phyloP scores from a whole-genome alignment of 1,140 invertebrate species.

The Lucilia sericata region DNA sequence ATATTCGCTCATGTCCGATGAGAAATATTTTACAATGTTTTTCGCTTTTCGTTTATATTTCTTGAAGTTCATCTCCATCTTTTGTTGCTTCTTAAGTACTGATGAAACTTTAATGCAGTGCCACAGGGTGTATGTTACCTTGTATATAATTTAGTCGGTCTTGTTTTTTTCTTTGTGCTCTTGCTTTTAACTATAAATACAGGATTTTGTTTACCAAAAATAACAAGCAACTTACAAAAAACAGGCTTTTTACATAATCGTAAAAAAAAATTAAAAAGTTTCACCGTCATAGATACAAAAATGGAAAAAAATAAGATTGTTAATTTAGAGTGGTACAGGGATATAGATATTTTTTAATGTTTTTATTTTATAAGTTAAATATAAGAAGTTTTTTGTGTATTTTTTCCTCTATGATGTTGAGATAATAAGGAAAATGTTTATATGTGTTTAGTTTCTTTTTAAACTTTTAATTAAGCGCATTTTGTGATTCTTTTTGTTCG shows the following conservation, averaged over 20 bases:
- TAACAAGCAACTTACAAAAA: neutral
- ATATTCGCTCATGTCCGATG: too few relatives aligned
- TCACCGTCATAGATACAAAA: neutral
- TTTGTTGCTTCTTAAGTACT: conserved; percentile 7
- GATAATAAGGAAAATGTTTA: neutral
- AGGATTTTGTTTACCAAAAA: neutral
- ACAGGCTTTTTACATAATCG: conserved; percentile 33
- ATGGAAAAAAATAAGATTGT: neutral
- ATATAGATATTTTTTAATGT: neutral
- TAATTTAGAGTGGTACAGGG: neutral
- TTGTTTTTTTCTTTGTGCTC: neutral
- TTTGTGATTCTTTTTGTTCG: neutral
- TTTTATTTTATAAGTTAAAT: neutral
- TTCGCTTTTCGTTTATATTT: neutral
- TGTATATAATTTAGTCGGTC: conserved; percentile 8
- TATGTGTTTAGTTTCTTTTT: conserved; percentile 35
- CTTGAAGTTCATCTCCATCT: neutral
- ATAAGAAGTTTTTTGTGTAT: neutral
- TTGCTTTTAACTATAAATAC: neutral
- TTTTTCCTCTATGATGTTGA: neutral
- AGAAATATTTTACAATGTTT: neutral
- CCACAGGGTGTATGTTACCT: conserved; percentile 20
- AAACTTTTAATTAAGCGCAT: conserved; percentile 36
- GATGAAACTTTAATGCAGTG: conserved; percentile 42
- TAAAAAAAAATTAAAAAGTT: conserved; percentile 36